Evolutionary conservation across 2,888 invertebrate genomes (phyloP).

Genomic region (Polyommatus icarus): DNA sequence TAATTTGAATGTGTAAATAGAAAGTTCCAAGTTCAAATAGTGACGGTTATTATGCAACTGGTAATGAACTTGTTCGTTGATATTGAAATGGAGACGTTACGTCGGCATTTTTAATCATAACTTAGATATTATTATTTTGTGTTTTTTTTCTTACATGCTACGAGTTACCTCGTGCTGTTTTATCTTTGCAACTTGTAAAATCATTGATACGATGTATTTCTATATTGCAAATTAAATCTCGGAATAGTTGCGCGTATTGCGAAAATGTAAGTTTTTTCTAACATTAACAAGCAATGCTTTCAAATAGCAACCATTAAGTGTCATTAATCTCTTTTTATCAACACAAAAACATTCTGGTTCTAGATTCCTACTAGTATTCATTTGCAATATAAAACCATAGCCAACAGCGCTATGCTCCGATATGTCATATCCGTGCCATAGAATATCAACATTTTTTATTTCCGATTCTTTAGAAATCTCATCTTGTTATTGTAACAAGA

Average conservation of each 20-base stretch:
- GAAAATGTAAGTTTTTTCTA: constrained; percentile 4
- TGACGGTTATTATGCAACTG: constrained; percentile 33
- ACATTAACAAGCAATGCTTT: constrained; percentile 21
- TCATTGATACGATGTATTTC: not conserved
- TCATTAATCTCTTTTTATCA: constrained; percentile 28
- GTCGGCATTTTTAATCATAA: not conserved
- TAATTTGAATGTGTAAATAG: constrained; percentile 44
- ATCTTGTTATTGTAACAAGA: not conserved
- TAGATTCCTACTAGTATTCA: constrained; percentile 26
- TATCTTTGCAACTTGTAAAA: not conserved
- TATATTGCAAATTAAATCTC: constrained; percentile 1
- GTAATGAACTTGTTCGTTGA: constrained; percentile 26
- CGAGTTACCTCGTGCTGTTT: not conserved
- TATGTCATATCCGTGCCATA: not conserved
- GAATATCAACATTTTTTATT: constrained; percentile 10
- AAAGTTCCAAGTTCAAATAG: constrained; percentile 41
- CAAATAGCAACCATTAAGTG: constrained; percentile 25
- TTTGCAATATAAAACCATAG: constrained; percentile 30
- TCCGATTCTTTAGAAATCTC: constrained; percentile 1
- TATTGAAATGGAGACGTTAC: constrained; percentile 14
- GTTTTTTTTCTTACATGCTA: not conserved
- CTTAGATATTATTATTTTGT: not conserved
- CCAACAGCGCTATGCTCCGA: not conserved
- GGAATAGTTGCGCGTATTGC: not conserved
- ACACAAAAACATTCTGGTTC: constrained; percentile 3